These are phyloP conservation scores for Tauraco hartlaubi DNA, from an alignment of 2,797 vertebrate species.

Conservation along the genomic window DNA sequence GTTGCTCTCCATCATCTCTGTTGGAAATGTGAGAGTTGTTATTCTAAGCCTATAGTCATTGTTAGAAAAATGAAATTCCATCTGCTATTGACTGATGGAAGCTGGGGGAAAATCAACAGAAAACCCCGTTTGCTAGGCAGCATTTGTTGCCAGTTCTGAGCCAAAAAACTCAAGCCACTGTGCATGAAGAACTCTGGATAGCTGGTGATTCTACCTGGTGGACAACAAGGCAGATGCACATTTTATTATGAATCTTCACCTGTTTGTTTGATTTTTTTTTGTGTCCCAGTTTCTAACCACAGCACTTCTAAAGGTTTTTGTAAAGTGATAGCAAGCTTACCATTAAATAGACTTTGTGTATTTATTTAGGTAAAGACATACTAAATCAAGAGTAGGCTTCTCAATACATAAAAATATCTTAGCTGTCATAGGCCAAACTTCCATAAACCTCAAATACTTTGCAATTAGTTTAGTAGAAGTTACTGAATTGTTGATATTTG, in stretches of 20 bases:
- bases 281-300: neutral
- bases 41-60: conserved; percentile 20
- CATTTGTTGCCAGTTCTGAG: neutral
- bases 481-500: neutral
- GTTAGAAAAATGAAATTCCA: conserved; percentile 37
- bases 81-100: conserved; percentile 39
- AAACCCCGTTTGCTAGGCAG: neutral
- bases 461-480: neutral
- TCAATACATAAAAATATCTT: neutral
- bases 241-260: neutral
- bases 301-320: neutral
- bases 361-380: neutral
- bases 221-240: neutral
- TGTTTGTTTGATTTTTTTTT: neutral
- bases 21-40: conserved; percentile 17
- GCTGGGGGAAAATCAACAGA: neutral
- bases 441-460: neutral
- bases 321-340: neutral
- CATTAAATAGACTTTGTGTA: neutral
- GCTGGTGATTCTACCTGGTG: neutral
- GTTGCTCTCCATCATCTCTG: conserved; percentile 15
- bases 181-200: neutral
- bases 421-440: neutral
- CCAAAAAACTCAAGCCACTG: neutral
- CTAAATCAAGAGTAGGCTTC: neutral